Evolutionary conservation across 1,140 invertebrate genomes (phyloP).

Genomic region (Latrodectus geometricus): DNA sequence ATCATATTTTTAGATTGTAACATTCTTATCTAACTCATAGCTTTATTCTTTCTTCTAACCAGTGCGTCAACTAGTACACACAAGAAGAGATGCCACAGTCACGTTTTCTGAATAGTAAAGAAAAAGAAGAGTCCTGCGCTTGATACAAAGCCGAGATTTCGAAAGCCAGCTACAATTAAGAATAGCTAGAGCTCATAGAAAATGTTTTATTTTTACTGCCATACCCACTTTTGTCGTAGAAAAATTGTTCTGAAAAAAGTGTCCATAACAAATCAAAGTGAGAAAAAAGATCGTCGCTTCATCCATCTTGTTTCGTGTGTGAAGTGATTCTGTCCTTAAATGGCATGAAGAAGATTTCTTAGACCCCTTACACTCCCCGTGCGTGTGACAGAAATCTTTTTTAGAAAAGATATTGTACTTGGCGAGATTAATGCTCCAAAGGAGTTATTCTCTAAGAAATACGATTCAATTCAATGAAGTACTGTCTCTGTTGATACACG

Average conservation of each 20-base stretch:
- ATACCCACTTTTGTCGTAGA: not conserved
- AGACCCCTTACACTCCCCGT: not conserved
- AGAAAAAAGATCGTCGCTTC: not conserved
- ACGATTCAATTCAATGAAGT: not conserved
- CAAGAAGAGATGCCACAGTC: too few relatives aligned
- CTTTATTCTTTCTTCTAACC: too few relatives aligned
- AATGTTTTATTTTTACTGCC: not conserved
- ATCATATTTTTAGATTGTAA: too few relatives aligned
- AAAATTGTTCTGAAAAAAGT: not conserved
- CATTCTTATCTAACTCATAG: too few relatives aligned
- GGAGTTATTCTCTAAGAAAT: not conserved
- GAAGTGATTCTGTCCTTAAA: not conserved
- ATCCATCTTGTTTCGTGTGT: conserved; percentile 16
- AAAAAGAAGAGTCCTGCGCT: not conserved
- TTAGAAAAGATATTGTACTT: not conserved
- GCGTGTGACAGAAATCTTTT: not conserved
- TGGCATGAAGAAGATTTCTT: not conserved
- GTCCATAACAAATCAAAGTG: conserved; percentile 7
- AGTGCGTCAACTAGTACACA: too few relatives aligned
- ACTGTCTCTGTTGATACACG: too few relatives aligned
- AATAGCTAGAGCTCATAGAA: not conserved
- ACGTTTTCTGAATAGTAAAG: too few relatives aligned
- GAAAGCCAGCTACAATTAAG: not conserved
- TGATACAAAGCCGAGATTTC: not conserved
- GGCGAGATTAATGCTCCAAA: not conserved